Base-by-base conservation (phyloP, 2,113 vertebrate genomes). In the Genyomyrus donnyi region DNA sequence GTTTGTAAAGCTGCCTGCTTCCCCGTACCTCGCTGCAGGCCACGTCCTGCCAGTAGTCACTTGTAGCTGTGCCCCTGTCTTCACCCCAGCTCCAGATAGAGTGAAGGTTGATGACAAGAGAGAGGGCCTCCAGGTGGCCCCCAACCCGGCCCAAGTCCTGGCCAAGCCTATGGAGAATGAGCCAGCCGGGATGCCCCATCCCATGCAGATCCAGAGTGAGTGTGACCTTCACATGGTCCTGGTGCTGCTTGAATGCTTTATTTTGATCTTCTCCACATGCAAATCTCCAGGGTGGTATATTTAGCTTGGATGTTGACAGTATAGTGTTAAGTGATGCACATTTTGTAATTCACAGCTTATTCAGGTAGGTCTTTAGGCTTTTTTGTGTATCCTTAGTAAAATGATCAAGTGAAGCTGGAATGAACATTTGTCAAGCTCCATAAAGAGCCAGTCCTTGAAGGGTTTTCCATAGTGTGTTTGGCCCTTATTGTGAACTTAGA, bases 111-210 rank as follows among this genome's bases (percentile, higher is more conserved):
- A 92, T 53, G 27, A 93, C 53, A 95, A 94, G 90, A 92, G 58
- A 4, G 0, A 27, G 27, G 94, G 88, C 11, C 95, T 96, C 91
- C 97, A 96, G 92, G 94, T 96, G 50, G 96, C 96, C 80, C 94
- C 96, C 13, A 97, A 97, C 90, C 93, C 96, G 13, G 95, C 93
- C 88, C 97, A 95, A 93, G 94, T 95, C 92, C 95, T 91, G 94
- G 95, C 95, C 93, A 97, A 95, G 92, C 96, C 84, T 1, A 91
- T 95, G 83, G 95, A 96, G 89, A 93, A 89, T 17, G 94, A 92
- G 39, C 93, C 58, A 0, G 56, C 83, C 90, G 93, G 94, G 92
- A 95, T 96, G 80, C 91, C 91, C 13, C 89, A 62, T 8, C 91
- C 90, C 24, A 94, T 89, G n/a, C 93, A 94, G 62, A 92, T 91